phyloP scores from a whole-genome alignment of 1,140 invertebrate species.

The Dreissena rostriformis region DNA sequence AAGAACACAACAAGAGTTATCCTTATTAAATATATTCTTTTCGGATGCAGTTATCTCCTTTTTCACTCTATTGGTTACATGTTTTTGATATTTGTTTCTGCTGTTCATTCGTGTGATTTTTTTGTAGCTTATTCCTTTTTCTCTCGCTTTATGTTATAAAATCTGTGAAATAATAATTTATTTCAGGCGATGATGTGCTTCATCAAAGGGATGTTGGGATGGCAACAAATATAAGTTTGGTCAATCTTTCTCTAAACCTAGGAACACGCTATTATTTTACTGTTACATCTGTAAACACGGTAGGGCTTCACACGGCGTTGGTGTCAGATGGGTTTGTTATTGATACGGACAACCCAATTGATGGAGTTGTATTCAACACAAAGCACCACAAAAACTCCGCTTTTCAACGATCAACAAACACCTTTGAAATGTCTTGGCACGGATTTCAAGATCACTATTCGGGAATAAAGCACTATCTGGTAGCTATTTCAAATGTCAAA shows the following conservation, averaged over 20 bases:
- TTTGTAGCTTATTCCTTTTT: too few relatives aligned
- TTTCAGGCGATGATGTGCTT: conserved; percentile 3
- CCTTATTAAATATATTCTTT: too few relatives aligned
- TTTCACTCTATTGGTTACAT: too few relatives aligned
- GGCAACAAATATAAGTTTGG: background rate
- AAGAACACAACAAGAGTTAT: background rate
- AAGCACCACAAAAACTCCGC: background rate
- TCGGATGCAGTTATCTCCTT: too few relatives aligned
- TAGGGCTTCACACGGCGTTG: background rate
- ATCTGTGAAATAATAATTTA: background rate
- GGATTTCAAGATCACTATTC: conserved; percentile 60
- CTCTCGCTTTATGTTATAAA: too few relatives aligned
- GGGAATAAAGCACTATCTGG: conserved; percentile 41
- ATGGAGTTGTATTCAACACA: conserved; percentile 1
- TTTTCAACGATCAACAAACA: conserved; percentile 34
- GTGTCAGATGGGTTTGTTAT: background rate
- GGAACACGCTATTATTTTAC: background rate
- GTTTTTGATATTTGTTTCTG: too few relatives aligned
- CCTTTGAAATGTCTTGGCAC: conserved; percentile 58
- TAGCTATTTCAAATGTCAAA: conserved; percentile 32
- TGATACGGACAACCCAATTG: background rate
- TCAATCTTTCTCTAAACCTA: background rate
- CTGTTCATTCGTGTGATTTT: too few relatives aligned
- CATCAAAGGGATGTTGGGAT: background rate
- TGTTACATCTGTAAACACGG: background rate